These are phyloP conservation scores for Phoenoteleia sp. DNA, from an alignment of 2,888 invertebrate species.

Conservation along the genomic window DNA sequence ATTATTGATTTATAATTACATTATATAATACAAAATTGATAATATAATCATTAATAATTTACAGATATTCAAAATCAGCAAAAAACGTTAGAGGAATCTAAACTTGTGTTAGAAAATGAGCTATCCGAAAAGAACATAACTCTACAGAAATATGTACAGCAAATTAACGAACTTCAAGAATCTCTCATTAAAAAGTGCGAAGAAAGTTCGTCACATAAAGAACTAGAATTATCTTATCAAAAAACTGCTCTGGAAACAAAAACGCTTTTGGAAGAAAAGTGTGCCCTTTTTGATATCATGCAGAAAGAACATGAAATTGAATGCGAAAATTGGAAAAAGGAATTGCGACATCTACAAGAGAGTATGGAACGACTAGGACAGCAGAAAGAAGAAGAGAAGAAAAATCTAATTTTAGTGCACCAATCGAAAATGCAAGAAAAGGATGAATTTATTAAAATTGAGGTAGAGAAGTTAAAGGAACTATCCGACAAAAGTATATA, in stretches of 20 bases:
- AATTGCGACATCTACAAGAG: conserved; percentile 81
- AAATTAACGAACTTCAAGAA: conserved; percentile 80
- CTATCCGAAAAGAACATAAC: conserved; percentile 80
- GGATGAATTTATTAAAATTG: conserved; percentile 85
- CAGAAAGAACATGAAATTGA: conserved; percentile 82
- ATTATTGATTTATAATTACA: not conserved
- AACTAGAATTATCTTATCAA: conserved; percentile 80
- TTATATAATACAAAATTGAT: not conserved
- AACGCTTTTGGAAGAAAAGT: conserved; percentile 83
- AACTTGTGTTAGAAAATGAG: conserved; percentile 83
- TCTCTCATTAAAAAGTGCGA: conserved; percentile 80
- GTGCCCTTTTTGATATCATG: conserved; percentile 83
- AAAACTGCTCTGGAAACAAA: conserved; percentile 84
- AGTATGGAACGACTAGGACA: conserved; percentile 85
- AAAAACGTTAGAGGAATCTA: conserved; percentile 82
- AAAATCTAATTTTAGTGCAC: conserved; percentile 87
- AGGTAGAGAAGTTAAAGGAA: conserved; percentile 75
- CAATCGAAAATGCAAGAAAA: conserved; percentile 88
- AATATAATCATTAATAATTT: not conserved
- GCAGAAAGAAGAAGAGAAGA: conserved; percentile 85
- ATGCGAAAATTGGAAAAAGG: conserved; percentile 78
- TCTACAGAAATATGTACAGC: conserved; percentile 83
- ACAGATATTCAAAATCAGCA: conserved; percentile 43
- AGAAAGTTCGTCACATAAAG: conserved; percentile 76
- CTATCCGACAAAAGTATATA: conserved; percentile 76